phyloP scores from a whole-genome alignment of 2,113 vertebrate species.

The Natator depressus region DNA sequence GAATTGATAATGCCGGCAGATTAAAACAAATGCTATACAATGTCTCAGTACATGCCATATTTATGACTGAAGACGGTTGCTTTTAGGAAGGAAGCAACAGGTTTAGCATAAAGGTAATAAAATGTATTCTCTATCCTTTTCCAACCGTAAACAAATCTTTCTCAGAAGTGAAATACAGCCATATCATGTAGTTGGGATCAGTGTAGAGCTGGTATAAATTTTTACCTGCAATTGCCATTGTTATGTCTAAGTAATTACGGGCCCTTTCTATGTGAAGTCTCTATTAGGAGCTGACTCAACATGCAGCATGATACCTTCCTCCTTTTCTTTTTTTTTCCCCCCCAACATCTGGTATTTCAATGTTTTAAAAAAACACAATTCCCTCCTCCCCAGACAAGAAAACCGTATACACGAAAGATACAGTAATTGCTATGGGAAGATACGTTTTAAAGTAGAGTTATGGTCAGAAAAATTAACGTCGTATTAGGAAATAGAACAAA shows the following conservation, averaged over 20 bases:
- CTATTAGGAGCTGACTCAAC: background rate
- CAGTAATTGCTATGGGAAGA: background rate
- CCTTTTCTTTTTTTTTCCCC: background rate
- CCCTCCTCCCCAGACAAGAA: background rate
- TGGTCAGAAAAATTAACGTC: background rate
- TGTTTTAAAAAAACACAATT: background rate
- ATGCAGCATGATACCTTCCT: background rate
- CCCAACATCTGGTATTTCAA: background rate
- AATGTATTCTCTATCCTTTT: background rate
- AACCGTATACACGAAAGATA: background rate
- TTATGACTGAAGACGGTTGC: background rate
- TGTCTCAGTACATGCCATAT: background rate
- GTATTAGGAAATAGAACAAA: background rate
- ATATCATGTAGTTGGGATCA: background rate
- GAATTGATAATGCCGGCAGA: background rate
- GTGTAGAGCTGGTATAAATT: background rate
- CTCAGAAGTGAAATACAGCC: background rate
- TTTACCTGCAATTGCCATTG: background rate
- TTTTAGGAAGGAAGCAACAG: background rate
- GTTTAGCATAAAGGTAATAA: background rate
- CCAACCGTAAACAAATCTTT: background rate
- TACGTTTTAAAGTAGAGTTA: accelerated
- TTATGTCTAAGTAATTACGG: background rate
- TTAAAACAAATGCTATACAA: background rate
- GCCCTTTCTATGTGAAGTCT: background rate